Evolutionary conservation across 2,888 invertebrate genomes (phyloP), one percentile per base, ranked within the genome.

Genomic region (Drosophila cracens): DNA sequence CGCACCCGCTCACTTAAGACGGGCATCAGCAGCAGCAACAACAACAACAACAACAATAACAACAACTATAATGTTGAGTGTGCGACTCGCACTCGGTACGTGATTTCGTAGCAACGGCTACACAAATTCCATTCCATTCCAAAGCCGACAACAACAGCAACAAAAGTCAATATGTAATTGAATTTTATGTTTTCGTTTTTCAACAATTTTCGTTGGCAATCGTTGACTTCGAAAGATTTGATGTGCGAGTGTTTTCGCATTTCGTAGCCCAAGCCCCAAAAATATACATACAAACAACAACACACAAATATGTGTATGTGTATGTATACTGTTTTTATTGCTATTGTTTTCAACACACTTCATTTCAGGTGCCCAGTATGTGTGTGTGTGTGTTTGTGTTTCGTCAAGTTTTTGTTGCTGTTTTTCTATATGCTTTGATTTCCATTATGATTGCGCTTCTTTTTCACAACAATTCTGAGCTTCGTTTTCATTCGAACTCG

Each of bases 1-100:
- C 87, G 77, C 87, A 84, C 87, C 87, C 80, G 82, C 79, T 79
- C 66, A 56, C 58, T 81, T 54, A 49, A 81, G 76, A 67, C 74
- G 68, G 64, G 58, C 74, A 78, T 46, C 60, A 65, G 29, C 60
- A 70, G 11, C 53, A 48, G 11, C 52, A 56, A 13, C 61, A 65
- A 8, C 54, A 58, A 48, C 54, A 58, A 48, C 53, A 68, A 43
- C 52, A 62, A 53, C 54, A 49, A 54, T 53, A 71, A 59, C 60
- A 33, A 7, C 56, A 59, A 49, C 36, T 56, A 53, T 56, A 59
- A 59, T 66, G 51, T 75, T 51, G 62, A 64, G 73, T 58, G 56
- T 61, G 58, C 59, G 54, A 52, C 67, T 76, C 73, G 67, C 66
- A 67, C 51, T 74, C 38, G 49, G 62, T 79, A 78, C 82, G 79